Conservation (phyloP, 2,888 invertebrate genomes). For the Amphipyra tragopoginis region DNA sequence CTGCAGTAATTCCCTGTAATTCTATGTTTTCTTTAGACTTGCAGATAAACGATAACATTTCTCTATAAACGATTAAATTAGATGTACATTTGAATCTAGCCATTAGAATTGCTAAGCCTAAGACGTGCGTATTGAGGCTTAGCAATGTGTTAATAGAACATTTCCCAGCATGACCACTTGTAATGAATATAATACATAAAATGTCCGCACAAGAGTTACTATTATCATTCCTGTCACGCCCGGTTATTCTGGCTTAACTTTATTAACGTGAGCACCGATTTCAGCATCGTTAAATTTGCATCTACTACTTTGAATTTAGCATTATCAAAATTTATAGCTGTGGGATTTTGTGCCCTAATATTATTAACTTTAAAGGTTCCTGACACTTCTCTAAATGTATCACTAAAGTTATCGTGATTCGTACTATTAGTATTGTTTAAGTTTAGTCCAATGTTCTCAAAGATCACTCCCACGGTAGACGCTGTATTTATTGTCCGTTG, state of each 20-base stretch:
- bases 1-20: neutral
- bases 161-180: constrained; percentile 53
- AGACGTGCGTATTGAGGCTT: constrained; percentile 29
- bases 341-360: constrained; percentile 48
- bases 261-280: constrained; percentile 65
- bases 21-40: neutral
- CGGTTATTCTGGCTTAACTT: constrained; percentile 64
- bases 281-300: constrained; percentile 64
- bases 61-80: constrained; percentile 39
- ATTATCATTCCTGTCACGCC: constrained; percentile 60
- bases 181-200: constrained; percentile 53
- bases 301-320: constrained; percentile 53
- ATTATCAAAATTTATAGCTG: constrained; percentile 28
- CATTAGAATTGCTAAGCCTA: constrained; percentile 35
- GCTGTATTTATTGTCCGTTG: constrained; percentile 80
- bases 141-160: constrained; percentile 52
- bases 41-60: constrained; percentile 22
- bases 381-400: constrained; percentile 48
- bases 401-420: constrained; percentile 63
- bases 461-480: constrained; percentile 83
- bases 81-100: constrained; percentile 26
- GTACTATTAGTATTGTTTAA: constrained; percentile 66
- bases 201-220: constrained; percentile 39
- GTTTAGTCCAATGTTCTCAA: constrained; percentile 75
- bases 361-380: constrained; percentile 19